Percentiles rank a stretch among this genome's conserved stretches.
These are phyloP conservation scores for Heloderma charlesbogerti DNA, from an alignment of 2,113 vertebrate genomes.

Conservation along the genomic window DNA sequence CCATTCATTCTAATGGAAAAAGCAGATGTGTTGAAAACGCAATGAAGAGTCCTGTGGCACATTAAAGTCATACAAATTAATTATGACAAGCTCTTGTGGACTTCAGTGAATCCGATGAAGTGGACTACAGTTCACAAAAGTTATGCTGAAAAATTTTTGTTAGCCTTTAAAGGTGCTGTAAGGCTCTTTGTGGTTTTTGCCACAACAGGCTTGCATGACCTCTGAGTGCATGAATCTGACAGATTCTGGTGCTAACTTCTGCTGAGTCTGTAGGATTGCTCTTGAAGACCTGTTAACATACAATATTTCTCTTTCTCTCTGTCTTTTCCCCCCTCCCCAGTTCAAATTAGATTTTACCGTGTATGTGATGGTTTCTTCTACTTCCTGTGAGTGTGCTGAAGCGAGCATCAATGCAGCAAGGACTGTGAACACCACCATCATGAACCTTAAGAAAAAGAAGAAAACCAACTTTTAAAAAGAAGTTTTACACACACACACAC, in stretches of 20 bases:
- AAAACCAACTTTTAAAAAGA: background rate
- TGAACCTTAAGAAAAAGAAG: slow-evolving; percentile 78
- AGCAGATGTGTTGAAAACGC: background rate
- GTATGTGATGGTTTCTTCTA: slow-evolving; percentile 92
- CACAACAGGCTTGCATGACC: too few species aligned
- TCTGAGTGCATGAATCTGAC: background rate
- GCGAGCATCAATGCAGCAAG: slow-evolving; percentile 85
- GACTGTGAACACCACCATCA: slow-evolving; percentile 89
- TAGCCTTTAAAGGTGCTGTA: too few species aligned
- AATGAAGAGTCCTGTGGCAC: too few species aligned
- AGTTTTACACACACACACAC: background rate
- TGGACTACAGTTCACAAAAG: too few species aligned
- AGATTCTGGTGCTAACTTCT: background rate
- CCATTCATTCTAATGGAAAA: background rate
- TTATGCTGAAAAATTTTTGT: too few species aligned
- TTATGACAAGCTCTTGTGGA: too few species aligned
- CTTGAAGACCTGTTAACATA: slow-evolving; percentile 57
- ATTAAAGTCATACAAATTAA: too few species aligned
- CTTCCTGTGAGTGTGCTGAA: slow-evolving; percentile 86
- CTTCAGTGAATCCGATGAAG: too few species aligned
- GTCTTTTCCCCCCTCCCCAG: background rate
- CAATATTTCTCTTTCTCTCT: slow-evolving; percentile 39
- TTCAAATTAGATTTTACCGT: slow-evolving; percentile 84
- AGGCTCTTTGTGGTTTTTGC: too few species aligned
- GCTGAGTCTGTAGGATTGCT: slow-evolving; percentile 16